These are phyloP conservation scores for Balaeniceps rex DNA, from an alignment of 2,113 vertebrate species.

Conservation along the genomic window DNA sequence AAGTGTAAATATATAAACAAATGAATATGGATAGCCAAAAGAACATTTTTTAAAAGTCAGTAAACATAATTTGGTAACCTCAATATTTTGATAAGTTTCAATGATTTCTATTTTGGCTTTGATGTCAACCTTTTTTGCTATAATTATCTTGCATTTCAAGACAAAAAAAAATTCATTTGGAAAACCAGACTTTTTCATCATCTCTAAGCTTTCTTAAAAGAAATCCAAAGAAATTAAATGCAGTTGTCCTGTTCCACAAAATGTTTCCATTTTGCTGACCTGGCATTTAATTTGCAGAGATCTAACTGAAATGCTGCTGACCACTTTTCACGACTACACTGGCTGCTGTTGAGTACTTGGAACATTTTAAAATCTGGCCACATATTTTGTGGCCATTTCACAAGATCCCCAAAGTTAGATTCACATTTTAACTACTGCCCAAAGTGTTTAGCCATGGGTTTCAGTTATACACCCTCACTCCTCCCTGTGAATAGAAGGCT, in stretches of 20 bases:
- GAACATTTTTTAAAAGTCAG: neutral
- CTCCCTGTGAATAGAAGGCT: neutral
- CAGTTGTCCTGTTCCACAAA: neutral
- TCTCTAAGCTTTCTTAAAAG: neutral
- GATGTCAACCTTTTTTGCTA: neutral
- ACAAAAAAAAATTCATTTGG: neutral
- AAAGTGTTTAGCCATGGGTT: neutral
- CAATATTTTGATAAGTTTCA: neutral
- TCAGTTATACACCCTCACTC: neutral
- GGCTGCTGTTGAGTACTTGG: neutral
- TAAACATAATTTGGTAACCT: neutral
- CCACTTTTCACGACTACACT: neutral
- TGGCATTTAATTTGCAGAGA: neutral
- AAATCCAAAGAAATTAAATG: neutral
- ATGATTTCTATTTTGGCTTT: neutral
- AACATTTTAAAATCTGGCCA: neutral
- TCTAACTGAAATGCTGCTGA: neutral
- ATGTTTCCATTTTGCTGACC: conserved; percentile 12
- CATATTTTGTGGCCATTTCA: conserved; percentile 21
- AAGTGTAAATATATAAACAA: neutral
- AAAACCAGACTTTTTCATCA: neutral
- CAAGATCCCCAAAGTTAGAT: neutral
- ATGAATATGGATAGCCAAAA: neutral
- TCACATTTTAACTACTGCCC: neutral
- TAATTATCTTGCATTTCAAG: neutral